Evolutionary conservation across 2,113 vertebrate species (phyloP).

Genomic region (Mungos mungo): DNA sequence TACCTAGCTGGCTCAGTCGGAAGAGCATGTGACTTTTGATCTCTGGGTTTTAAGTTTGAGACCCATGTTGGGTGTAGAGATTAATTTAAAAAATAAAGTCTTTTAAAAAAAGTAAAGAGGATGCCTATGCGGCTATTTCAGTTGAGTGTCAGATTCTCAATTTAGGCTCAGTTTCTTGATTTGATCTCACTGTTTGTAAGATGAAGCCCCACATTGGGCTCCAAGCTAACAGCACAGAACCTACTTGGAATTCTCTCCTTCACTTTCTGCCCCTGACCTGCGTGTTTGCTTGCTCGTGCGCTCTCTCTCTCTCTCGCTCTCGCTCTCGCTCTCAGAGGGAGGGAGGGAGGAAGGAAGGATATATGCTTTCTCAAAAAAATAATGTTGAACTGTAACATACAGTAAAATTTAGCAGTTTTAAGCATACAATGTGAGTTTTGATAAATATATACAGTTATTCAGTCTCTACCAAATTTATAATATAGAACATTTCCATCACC

Average conservation of each 20-base stretch:
- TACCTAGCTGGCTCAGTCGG: not conserved
- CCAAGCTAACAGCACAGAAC: too few species aligned
- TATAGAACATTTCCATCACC: not conserved
- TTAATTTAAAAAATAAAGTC: not conserved
- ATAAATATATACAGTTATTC: not conserved
- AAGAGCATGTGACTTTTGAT: not conserved
- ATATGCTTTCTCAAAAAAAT: not conserved
- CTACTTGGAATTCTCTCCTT: too few species aligned
- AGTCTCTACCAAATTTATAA: not conserved
- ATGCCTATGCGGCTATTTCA: not conserved
- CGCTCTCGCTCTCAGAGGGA: too few species aligned
- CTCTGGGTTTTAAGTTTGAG: not conserved
- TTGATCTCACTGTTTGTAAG: too few species aligned
- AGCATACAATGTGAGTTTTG: slow-evolving; percentile 5
- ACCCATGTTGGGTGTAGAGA: not conserved
- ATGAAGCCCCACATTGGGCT: too few species aligned
- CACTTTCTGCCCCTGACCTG: too few species aligned
- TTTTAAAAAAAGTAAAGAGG: not conserved
- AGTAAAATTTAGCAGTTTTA: not conserved
- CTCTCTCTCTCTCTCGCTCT: too few species aligned
- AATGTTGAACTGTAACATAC: not conserved
- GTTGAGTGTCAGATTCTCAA: too few species aligned
- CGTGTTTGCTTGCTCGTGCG: too few species aligned
- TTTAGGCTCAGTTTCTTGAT: too few species aligned
- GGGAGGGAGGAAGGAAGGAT: not conserved